These are phyloP conservation scores for Platygyra sinensis DNA, from an alignment of 64 coral and sea anemone genomes.

Conservation along the genomic window DNA sequence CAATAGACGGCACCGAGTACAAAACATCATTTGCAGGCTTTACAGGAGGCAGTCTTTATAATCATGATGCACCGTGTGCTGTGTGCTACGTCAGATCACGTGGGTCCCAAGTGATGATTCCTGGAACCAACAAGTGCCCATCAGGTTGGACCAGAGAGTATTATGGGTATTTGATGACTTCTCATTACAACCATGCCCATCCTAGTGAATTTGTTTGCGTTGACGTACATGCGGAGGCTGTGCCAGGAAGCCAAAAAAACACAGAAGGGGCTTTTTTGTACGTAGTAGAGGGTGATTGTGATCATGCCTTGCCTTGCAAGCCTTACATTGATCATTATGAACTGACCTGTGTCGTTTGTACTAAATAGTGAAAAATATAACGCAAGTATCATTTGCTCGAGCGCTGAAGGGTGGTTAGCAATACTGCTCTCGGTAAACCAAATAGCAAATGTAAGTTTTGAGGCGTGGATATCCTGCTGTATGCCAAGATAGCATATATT, in stretches of 20 bases:
- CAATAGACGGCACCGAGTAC: constrained; percentile 48
- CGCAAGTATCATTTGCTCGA: no score
- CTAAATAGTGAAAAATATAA: neutral
- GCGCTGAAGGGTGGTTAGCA: no score
- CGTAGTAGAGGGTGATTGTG: neutral
- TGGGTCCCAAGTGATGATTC: constrained; percentile 56
- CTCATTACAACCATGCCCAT: neutral
- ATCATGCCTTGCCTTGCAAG: neutral
- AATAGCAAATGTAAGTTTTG: no score
- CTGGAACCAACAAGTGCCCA: constrained; percentile 51
- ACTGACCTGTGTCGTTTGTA: constrained; percentile 43
- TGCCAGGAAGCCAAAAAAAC: neutral
- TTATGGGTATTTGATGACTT: constrained; percentile 52
- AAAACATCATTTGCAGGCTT: neutral
- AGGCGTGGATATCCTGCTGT: no score
- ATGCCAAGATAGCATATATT: no score
- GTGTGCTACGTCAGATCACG: constrained; percentile 45
- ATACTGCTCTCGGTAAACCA: no score
- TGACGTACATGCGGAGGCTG: constrained; percentile 26
- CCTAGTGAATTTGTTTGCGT: constrained; percentile 27
- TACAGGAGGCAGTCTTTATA: neutral
- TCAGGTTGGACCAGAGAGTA: constrained; percentile 58
- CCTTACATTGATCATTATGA: constrained; percentile 11
- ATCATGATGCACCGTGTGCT: constrained; percentile 53
- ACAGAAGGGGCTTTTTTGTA: constrained; percentile 34